A percentile compares a stretch with the other conserved stretches of the same genome.
Evolutionary conservation across 2,113 vertebrate genomes (phyloP).

Genomic region (Ammodytes dubius): DNA sequence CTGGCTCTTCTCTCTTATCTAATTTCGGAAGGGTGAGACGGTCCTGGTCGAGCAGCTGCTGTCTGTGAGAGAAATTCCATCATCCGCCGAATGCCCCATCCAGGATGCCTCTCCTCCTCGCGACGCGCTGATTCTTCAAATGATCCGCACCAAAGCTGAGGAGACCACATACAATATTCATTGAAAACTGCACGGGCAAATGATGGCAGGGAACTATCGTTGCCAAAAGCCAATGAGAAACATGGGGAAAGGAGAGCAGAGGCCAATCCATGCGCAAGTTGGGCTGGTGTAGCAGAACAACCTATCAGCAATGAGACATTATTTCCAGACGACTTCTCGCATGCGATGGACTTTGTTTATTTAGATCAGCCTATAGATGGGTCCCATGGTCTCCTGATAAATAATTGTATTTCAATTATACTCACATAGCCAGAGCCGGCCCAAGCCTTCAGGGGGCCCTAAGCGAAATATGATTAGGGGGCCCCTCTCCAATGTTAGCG

Average conservation of each 20-base stretch:
- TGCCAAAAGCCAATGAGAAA: conserved; percentile 80
- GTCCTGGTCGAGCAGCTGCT: conserved; percentile 61
- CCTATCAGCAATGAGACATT: conserved; percentile 78
- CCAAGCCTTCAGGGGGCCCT: too few species aligned
- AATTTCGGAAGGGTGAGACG: conserved; percentile 47
- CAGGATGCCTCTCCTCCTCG: conserved; percentile 41
- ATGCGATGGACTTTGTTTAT: conserved; percentile 52
- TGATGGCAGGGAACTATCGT: conserved; percentile 67
- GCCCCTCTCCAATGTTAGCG: too few species aligned
- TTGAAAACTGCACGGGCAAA: conserved; percentile 78
- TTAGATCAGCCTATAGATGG: conserved; percentile 24
- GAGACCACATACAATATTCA: conserved; percentile 76
- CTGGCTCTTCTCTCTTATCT: conserved; percentile 58
- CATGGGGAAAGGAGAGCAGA: conserved; percentile 42
- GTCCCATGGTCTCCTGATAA: not conserved
- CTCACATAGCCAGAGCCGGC: too few species aligned
- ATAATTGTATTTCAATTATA: not conserved
- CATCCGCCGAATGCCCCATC: conserved; percentile 63
- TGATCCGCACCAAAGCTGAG: conserved; percentile 60
- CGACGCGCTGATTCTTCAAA: conserved; percentile 69
- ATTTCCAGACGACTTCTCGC: conserved; percentile 67
- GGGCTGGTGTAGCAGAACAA: conserved; percentile 67
- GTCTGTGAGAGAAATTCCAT: conserved; percentile 68
- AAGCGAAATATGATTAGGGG: too few species aligned
- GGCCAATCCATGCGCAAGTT: conserved; percentile 79